Evolutionary conservation across 2,888 invertebrate genomes (phyloP).

Genomic region (Drosophila nr. medialis): DNA sequence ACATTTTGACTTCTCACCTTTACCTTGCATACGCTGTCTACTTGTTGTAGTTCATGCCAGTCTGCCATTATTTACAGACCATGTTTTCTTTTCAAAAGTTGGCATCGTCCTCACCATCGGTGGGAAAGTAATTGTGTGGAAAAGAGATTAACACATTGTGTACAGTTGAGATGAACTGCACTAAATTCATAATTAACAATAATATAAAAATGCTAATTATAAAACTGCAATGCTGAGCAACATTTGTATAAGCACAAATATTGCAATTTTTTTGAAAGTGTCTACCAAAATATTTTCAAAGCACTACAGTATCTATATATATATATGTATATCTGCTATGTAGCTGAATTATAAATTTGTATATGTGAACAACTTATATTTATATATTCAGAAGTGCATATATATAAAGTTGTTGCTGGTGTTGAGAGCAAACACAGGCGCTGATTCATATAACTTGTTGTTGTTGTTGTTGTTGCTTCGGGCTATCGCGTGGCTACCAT

Average conservation of each 20-base stretch:
- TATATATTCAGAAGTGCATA: background rate
- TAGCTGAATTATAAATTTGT: constrained; percentile 18
- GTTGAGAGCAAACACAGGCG: constrained; percentile 27
- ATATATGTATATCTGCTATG: constrained; percentile 15
- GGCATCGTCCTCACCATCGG: background rate
- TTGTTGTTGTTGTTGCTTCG: constrained; percentile 29
- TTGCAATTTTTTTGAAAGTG: constrained; percentile 42
- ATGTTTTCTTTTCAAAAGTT: background rate
- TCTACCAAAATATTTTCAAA: constrained; percentile 39
- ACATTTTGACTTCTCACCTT: background rate
- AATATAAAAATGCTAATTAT: constrained; percentile 14
- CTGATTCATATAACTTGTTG: constrained; percentile 42
- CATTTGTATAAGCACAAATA: constrained; percentile 30
- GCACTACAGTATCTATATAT: constrained; percentile 11
- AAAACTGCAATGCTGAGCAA: constrained; percentile 17
- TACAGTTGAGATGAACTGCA: constrained; percentile 21
- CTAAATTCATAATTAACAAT: constrained; percentile 27
- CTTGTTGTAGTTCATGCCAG: background rate
- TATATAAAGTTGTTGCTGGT: constrained; percentile 35
- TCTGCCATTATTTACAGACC: background rate
- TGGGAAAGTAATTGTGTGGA: constrained; percentile 32
- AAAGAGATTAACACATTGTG: constrained; percentile 38
- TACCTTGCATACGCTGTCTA: background rate
- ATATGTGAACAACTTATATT: constrained; percentile 10
- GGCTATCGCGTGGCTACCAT: constrained; percentile 46